phyloP scores from a whole-genome alignment of 2,113 vertebrate species.

The Indicator maculatus region DNA sequence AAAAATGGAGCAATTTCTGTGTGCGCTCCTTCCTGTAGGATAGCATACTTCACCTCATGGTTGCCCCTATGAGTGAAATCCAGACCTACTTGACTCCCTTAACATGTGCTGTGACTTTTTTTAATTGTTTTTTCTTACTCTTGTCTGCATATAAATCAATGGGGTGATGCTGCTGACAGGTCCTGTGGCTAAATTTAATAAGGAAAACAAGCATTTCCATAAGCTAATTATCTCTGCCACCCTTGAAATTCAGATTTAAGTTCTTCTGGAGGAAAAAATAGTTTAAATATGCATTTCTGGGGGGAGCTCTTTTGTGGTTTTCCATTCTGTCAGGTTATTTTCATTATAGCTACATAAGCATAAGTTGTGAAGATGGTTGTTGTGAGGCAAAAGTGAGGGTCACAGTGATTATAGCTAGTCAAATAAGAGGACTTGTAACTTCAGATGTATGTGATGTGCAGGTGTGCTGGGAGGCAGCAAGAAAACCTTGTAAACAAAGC shows the following conservation, averaged over 20 bases:
- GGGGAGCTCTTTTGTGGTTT: not conserved
- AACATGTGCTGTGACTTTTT: not conserved
- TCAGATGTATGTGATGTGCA: not conserved
- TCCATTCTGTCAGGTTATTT: not conserved
- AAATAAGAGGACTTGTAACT: not conserved
- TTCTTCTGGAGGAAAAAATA: not conserved
- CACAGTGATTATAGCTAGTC: not conserved
- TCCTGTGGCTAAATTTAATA: slow-evolving; percentile 19
- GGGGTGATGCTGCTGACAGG: not conserved
- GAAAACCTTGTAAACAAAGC: not conserved
- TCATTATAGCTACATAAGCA: accelerated
- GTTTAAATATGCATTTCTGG: accelerated
- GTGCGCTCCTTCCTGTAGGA: not conserved
- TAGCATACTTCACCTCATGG: accelerated
- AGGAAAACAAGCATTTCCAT: not conserved
- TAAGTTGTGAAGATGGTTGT: not conserved
- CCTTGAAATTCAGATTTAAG: slow-evolving; percentile 26
- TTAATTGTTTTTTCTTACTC: not conserved
- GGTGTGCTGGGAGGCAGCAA: not conserved
- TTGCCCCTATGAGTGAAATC: not conserved
- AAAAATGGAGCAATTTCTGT: not conserved
- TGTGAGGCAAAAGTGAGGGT: not conserved
- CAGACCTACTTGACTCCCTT: not conserved
- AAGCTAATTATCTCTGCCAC: slow-evolving; percentile 28
- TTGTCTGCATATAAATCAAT: slow-evolving; percentile 23